Evolutionary conservation across 2,888 invertebrate genomes (phyloP), one percentile per base, ranked within the genome.

Genomic region (Drosophila nr. medialis): DNA sequence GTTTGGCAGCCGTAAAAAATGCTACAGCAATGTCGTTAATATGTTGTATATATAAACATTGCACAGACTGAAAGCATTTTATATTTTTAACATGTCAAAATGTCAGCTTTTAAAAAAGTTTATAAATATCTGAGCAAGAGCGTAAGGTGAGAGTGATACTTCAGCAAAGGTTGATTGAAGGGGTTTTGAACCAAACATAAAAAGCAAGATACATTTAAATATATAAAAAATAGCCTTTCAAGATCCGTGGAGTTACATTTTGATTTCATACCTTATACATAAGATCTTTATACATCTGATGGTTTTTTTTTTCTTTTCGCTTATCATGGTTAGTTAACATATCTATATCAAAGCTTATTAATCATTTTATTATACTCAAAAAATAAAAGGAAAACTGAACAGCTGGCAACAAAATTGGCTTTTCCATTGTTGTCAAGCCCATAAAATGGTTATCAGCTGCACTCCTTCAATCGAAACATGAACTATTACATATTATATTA

Each of bases 381-480:
- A 11, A 45, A 27, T 24, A 2, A 40, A 50, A 36, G 2, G 29
- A 29, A 15, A 18, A 36, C 29, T 21, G 24, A 51, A 51, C 11
- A 36, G n/a, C 27, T 62, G 48, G 27, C 61, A 61, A 49, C 48
- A 56, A 60, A 53, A n/a, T 24, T 34, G 21, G 6, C 2, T 50
- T 59, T 59, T 50, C 30, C 50, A 62, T 34, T 36, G 50, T 55
- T 55, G 36, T 58, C 61, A 30, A 18, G 1, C 27, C 24, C 38
- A 73, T 55, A 34, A 48, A 54, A 30, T n/a, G 32, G 21, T 50
- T 50, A 71, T 71, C 60, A 72, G 34, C 34, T 45, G 38, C 71
- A 74, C 34, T 42, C 60, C 51, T 21, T 56, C 64, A 53, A 58
- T 65, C 51, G 38, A 32, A 38, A 21, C 2, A 38, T 42, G 21